Evolutionary conservation across 2,888 invertebrate genomes (phyloP), one percentile per base, ranked within the genome.

Genomic region (Acanthoscelides obtectus): DNA sequence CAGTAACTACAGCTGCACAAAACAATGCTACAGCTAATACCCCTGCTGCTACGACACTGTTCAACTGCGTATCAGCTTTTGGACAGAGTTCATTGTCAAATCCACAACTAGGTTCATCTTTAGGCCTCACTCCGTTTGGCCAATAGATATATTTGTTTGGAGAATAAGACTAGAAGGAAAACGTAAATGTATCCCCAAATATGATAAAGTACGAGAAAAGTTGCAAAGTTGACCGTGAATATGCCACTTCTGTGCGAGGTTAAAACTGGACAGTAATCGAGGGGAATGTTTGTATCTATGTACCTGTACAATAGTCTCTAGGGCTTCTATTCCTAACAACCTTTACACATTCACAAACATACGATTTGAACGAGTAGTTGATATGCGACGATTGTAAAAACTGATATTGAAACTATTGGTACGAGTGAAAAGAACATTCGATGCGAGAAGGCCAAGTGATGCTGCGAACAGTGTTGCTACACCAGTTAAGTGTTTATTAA

Each of bases 81-180:
- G 92, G 91, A 86, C 98, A 98, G 77, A 93, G 90, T 82, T 96
- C 94, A 81, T 95, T 94, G 78, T 92, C 88, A 85, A 97, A 99
- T 3, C 99, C 99, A 83, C 99, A 99, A 69, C 92, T 92, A 0
- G 99, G 99, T 82, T 97, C 96, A 83, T 96, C 97, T 77, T 91
- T 91, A 0, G 98, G 98, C 77, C 94, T 93, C 71, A 90, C 90
- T 70, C 90, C 91, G 69, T 90, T 91, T 70, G 93, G 92, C 98
- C 98, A 98, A 81, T 94, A 92, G 80, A 95, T 92, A 69, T 91
- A 89, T 72, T 90, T 87, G 27, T 91, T 88, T 12, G 89, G 89
- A 84, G 92, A 93, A 85, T 94, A 95, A 82, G 92, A 91, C 95
- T 95, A 85, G 2, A 85, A 85, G 76, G 77, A 64, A 20, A 22